Base-by-base conservation (phyloP, 2,113 vertebrate species). In the Maccullochella peelii region DNA sequence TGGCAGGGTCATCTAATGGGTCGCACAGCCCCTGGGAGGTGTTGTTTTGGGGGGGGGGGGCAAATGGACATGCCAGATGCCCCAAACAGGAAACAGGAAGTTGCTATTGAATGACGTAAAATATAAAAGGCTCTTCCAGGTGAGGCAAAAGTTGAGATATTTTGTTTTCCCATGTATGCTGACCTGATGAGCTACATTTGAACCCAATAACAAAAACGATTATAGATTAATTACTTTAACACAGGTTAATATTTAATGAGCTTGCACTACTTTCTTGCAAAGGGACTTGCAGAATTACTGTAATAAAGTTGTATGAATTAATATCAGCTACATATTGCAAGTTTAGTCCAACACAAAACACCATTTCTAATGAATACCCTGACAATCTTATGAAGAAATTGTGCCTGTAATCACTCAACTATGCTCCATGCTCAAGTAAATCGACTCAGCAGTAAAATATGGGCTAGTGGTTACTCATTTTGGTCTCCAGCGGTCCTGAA, bases 31-130 rank as follows among this genome's bases (percentile, higher is more conserved):
- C 84, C 61, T 86, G 83, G 90, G 90, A 93, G 92, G 82, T 91
- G 89, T 91, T 91, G 85, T 94, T 94, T 92, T 78, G 71, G 68
- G 83, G 62, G 84, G 78, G 86, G 69, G 14, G 78, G 80, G 86
- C 75, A 93, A 94, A 95, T 91, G 91, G 81, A 94, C 82, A 87
- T 71, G 81, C 93, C 94, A 91, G 90, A 93, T 94, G 92, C 91
- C 88, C 90, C 84, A 90, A 94, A 93, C 93, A 94, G 95, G 95
- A 96, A 95, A 93, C 86, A 93, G 95, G 95, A 96, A 95, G 94
- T 89, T 69, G 92, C 91, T 94, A 86, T 78, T 91, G 89, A 94
- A 93, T 93, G 87, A 92, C 87, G 84, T 90, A 88, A 82, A 81
- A 77, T 73, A 38, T 71, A 55, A 78, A 79, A 85, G 83, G 76